These are phyloP conservation scores for Sinonovacula constricta DNA, from an alignment of 1,140 invertebrate genomes.

Conservation along the genomic window DNA sequence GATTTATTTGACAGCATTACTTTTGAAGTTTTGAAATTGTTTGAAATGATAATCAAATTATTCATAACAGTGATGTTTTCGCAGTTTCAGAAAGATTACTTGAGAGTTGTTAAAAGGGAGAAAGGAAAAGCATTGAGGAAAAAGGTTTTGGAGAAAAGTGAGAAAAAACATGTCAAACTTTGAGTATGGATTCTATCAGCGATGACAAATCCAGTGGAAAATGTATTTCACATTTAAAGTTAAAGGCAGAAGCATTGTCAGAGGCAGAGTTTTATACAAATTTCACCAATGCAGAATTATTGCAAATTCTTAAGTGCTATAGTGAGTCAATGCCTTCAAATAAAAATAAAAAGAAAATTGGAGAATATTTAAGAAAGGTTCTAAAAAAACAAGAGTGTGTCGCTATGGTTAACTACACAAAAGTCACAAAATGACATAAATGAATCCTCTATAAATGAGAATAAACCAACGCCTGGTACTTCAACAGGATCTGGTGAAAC, in stretches of 20 bases:
- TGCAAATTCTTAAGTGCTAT: not conserved
- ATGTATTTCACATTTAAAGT: conserved; percentile 20
- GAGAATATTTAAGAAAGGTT: not conserved
- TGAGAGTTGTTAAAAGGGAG: conserved; percentile 13
- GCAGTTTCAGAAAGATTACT: conserved; percentile 17
- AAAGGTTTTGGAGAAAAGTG: conserved; percentile 17
- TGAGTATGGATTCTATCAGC: conserved; percentile 8
- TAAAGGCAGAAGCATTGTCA: not conserved
- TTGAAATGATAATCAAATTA: conserved; percentile 13
- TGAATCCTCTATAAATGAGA: not conserved
- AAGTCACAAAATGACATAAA: not conserved
- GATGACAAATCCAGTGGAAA: conserved; percentile 12
- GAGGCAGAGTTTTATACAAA: conserved; percentile 2
- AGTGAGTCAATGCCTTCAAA: not conserved
- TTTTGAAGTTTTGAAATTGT: not conserved
- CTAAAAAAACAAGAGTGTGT: not conserved
- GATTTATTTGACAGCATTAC: not conserved
- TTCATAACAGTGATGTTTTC: conserved; percentile 10
- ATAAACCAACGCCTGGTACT: not conserved
- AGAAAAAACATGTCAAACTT: not conserved
- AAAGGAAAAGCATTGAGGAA: conserved; percentile 23
- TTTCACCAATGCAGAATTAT: not conserved
- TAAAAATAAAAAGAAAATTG: not conserved
- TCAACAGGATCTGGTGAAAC: not conserved
- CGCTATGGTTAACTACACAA: not conserved